These are phyloP conservation scores for Hydrochoerus hydrochaeris DNA, from an alignment of 2,113 vertebrate genomes.

Conservation along the genomic window DNA sequence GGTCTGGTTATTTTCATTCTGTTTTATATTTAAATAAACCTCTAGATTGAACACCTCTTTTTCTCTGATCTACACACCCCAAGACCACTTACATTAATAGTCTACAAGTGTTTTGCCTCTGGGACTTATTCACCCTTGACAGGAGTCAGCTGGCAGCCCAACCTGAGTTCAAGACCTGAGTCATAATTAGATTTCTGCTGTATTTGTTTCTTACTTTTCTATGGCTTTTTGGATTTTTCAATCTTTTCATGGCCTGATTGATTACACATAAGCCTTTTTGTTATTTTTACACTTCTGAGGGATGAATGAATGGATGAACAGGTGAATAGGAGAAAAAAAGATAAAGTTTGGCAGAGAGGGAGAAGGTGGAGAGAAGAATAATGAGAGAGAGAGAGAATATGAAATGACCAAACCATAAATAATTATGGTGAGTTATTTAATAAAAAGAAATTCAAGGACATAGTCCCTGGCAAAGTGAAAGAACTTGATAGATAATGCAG, in stretches of 20 bases:
- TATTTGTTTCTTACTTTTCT: background rate
- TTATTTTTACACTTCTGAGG: background rate
- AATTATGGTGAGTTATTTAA: background rate
- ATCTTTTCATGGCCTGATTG: background rate
- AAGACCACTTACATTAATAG: background rate
- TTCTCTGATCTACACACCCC: background rate
- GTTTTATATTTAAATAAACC: background rate
- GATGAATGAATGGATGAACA: background rate
- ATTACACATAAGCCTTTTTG: background rate
- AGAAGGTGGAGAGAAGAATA: background rate
- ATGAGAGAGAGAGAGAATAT: background rate
- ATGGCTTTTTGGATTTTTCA: background rate
- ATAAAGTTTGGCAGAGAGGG: background rate
- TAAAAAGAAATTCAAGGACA: slow-evolving; percentile 10
- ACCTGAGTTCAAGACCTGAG: background rate
- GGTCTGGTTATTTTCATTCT: background rate
- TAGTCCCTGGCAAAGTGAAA: background rate
- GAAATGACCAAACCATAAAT: slow-evolving; percentile 18
- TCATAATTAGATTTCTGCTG: background rate
- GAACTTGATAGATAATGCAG: background rate
- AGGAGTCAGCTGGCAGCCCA: background rate
- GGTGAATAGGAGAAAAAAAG: background rate
- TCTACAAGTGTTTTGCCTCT: too few species aligned
- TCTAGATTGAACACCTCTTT: background rate
- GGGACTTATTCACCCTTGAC: background rate